Evolutionary conservation across 2,888 invertebrate species (phyloP).

Genomic region (Graphium colonna): DNA sequence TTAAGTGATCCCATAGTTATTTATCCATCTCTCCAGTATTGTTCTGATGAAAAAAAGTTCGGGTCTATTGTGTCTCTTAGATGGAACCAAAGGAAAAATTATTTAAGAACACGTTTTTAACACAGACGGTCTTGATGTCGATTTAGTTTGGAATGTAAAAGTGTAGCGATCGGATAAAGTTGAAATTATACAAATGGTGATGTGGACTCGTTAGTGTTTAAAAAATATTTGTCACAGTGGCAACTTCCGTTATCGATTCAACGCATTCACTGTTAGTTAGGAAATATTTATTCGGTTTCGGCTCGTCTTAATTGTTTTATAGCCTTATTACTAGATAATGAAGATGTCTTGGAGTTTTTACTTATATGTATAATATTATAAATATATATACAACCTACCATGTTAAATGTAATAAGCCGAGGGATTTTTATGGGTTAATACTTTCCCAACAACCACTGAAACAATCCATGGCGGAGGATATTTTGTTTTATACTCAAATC

Average conservation of each 20-base stretch:
- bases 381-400: slow-evolving; percentile 19
- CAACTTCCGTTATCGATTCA: slow-evolving; percentile 5
- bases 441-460: slow-evolving; percentile 13
- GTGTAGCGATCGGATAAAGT: background rate
- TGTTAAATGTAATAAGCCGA: slow-evolving; percentile 21
- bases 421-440: slow-evolving; percentile 17
- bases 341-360: slow-evolving; percentile 26
- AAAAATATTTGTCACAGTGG: slow-evolving; percentile 7
- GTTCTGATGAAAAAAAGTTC: slow-evolving; percentile 35
- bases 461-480: slow-evolving; percentile 11
- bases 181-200: slow-evolving; percentile 3
- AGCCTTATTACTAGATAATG: slow-evolving; percentile 55
- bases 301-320: slow-evolving; percentile 47
- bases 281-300: slow-evolving; percentile 50
- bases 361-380: slow-evolving; percentile 22
- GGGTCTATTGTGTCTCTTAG: slow-evolving; percentile 55
- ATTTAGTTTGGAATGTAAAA: slow-evolving; percentile 4
- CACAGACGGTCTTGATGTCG: slow-evolving; percentile 38
- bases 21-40: slow-evolving; percentile 53
- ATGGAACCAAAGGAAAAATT: slow-evolving; percentile 55
- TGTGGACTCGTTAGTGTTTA: slow-evolving; percentile 4
- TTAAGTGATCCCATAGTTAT: slow-evolving; percentile 57
- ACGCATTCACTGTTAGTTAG: slow-evolving; percentile 47
- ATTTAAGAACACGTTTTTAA: slow-evolving; percentile 43
- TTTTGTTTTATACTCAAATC: slow-evolving; percentile 29